Evolutionary conservation across 2,797 vertebrate species (phyloP), one percentile per base, ranked within the genome.

Genomic region (Lophura swinhoii): DNA sequence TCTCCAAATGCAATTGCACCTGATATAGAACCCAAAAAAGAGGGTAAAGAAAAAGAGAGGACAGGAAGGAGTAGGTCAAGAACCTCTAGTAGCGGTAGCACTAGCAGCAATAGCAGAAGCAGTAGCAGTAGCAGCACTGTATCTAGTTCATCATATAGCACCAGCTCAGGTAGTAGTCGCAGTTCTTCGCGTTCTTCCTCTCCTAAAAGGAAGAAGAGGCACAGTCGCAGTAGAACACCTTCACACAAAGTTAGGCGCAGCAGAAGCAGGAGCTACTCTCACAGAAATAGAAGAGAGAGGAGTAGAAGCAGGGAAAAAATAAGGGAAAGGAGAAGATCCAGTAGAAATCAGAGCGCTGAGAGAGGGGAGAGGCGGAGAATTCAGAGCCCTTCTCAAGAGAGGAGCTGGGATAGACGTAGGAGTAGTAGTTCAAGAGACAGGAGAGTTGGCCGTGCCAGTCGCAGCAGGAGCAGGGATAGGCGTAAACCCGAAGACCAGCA

Each of bases 141-240:
- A 3, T 98, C 99, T 64, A 99, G 99, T 67, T 99, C 98, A 43
- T 98, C 99, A 0, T 99, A 98, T 10, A 99, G 99, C 39, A 98
- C 98, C 24, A 99, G 99, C 92, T 99, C 99, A 41, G 98, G 97
- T 37, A 99, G 99, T 48, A 99, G 98, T 74, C 98, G 97, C 83
- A 99, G 98, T 88, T 99, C 99, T 80, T 99, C 99, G 3, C 98
- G 96, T 84, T 99, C 99, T 67, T 99, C 99, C 79, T 99, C 98
- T 92, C 98, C 98, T 59, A 98, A 99, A 68, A 98, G 99, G 33
- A 98, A 98, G 93, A 98, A 99, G 96, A 99, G 99, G 80, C 98
- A 98, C 77, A 98, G 99, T 87, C 98, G 98, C 86, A 99, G 99
- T 71, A 98, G 98, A 76, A 99, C 99, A 1, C 98, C 98, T 1